These are phyloP conservation scores for Ciconia nigra DNA, from an alignment of 2,797 vertebrate species.

Conservation along the genomic window DNA sequence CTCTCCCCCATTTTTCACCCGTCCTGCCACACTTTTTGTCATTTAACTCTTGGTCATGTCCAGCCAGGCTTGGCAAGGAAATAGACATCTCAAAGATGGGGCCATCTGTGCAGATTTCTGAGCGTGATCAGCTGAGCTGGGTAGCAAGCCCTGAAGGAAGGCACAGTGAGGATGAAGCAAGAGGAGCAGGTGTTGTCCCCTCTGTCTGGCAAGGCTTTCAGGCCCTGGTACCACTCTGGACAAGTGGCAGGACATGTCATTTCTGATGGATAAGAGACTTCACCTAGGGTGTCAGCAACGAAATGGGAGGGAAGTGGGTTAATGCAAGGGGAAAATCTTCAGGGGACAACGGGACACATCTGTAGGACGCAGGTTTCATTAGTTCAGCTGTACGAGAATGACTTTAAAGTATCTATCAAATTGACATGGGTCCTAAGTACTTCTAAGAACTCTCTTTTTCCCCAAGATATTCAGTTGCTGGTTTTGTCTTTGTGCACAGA, in stretches of 20 bases:
- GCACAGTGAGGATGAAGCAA: neutral
- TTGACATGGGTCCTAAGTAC: neutral
- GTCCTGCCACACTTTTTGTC: neutral
- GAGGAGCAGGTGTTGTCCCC: neutral
- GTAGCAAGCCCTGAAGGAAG: neutral
- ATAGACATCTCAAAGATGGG: neutral
- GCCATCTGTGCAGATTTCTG: neutral
- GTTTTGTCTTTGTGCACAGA: neutral
- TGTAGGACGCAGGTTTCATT: neutral
- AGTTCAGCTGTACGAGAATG: neutral
- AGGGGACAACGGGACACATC: neutral
- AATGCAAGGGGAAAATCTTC: neutral
- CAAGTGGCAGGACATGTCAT: neutral
- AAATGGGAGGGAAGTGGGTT: neutral
- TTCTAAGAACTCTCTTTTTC: neutral
- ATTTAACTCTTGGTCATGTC: neutral
- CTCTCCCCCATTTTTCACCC: neutral
- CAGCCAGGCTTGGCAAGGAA: neutral
- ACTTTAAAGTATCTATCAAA: neutral
- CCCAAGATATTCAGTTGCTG: neutral
- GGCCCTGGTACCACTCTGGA: neutral
- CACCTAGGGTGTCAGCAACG: accelerated
- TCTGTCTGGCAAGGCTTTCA: neutral
- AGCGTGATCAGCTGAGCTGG: neutral
- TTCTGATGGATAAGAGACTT: neutral